Evolutionary conservation across 2,888 invertebrate genomes (phyloP), one percentile per base, ranked within the genome.

Genomic region (Salticus scenicus): DNA sequence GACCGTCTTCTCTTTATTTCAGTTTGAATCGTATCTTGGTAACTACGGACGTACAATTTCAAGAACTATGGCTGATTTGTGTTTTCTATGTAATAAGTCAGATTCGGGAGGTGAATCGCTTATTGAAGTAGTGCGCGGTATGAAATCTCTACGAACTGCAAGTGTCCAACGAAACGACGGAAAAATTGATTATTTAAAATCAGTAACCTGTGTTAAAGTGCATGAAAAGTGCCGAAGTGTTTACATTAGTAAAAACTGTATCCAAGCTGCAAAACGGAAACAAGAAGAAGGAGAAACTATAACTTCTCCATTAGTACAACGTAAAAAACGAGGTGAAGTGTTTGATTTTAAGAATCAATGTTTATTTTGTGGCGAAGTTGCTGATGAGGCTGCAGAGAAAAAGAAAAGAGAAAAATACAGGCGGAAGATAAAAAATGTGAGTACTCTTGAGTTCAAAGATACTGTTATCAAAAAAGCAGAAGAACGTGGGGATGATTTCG

Each of bases 181-280:
- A 41, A 41, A 41, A 41, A 41, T 41, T 41, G 41, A 41, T 41
- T 41, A 41, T 41, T 41, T 41, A 41, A 41, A 41, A 41, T 41
- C 41, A 47, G 47, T 47, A 47, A 47, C 47, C 47, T 47, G 2
- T 47, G 47, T 47, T 4, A 47, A 47, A 47, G 1, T 47, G 47
- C 47, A 47, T 47, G 47, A 47, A 47, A 47, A 47, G 47, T 47
- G 1, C 2, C 47, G 47, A 47, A 47, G 47, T 47, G 47, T 7
- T 47, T 47, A 47, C 47, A 47, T 47, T 47, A 47, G 47, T 47
- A 47, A 47, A 47, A 47, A 47, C 47, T 47, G 47, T 47, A 47
- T 47, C 8, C 47, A 47, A 47, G 1, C 47, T n/a, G 47, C 47
- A 47, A 47, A 47, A 47, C 47, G 47, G 47, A 1, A 8, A 47